phyloP scores from a whole-genome alignment of 2,113 vertebrate genomes.

The Scopus umbretta region DNA sequence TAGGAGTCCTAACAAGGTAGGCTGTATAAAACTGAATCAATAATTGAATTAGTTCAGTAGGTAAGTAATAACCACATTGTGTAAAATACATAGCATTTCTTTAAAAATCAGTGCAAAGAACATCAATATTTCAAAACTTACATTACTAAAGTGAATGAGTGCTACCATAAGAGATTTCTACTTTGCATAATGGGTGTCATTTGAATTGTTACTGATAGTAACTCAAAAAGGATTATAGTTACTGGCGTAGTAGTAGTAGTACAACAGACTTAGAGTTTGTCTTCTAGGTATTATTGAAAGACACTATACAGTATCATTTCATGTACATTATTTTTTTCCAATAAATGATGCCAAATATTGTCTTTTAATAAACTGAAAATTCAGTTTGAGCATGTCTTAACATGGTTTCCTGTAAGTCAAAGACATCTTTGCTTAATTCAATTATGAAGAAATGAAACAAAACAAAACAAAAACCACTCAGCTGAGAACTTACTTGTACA shows the following conservation, averaged over 20 bases:
- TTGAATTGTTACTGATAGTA: background rate
- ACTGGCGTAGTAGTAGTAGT: background rate
- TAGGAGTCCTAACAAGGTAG: background rate
- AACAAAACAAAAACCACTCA: background rate
- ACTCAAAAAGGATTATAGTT: background rate
- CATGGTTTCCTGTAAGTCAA: constrained; percentile 21
- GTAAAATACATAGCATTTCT: background rate
- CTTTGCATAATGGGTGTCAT: background rate
- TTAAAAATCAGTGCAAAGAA: background rate
- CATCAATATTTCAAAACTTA: background rate
- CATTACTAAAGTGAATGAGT: background rate
- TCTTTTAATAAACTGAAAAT: constrained; percentile 32
- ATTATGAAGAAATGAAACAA: background rate
- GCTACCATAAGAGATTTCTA: background rate
- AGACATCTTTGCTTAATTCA: background rate
- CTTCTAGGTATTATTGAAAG: background rate
- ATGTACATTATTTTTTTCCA: constrained; percentile 18
- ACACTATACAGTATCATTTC: background rate
- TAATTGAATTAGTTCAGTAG: background rate
- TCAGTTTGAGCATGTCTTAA: constrained; percentile 14
- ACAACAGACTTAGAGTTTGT: background rate
- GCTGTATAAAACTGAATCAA: background rate
- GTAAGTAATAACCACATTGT: background rate
- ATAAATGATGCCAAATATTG: constrained; percentile 11
- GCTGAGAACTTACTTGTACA: background rate